phyloP scores from a whole-genome alignment of 2,888 invertebrate species.

The Shargacucullia verbasci region DNA sequence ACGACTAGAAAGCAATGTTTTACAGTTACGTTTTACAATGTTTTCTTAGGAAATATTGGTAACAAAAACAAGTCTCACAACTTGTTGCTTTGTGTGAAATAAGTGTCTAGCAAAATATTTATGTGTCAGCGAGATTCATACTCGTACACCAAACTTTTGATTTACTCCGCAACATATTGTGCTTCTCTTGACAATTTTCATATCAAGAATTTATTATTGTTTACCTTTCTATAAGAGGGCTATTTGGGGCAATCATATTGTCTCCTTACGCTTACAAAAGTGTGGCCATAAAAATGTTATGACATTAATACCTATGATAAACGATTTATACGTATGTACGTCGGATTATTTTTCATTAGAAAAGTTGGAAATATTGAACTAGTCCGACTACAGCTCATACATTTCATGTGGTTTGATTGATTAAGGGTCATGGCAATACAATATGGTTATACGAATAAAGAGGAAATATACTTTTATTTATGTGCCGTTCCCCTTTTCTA shows the following conservation, averaged over 20 bases:
- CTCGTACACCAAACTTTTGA: conserved; percentile 39
- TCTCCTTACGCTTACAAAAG: conserved; percentile 19
- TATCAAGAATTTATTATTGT: conserved; percentile 29
- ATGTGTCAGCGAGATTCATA: conserved; percentile 21
- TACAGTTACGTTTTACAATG: too few relatives aligned
- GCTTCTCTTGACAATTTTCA: conserved; percentile 12
- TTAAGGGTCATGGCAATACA: not conserved
- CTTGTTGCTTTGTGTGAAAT: conserved; percentile 32
- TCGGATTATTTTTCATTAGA: not conserved
- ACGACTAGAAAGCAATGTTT: too few relatives aligned
- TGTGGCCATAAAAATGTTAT: conserved; percentile 20
- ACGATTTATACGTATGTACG: not conserved
- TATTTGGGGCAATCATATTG: conserved; percentile 8
- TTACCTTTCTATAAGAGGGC: conserved; percentile 9
- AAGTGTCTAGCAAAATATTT: conserved; percentile 11
- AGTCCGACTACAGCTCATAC: not conserved
- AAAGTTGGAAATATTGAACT: not conserved
- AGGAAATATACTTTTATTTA: conserved; percentile 3
- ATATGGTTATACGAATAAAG: not conserved
- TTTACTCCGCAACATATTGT: conserved; percentile 22
- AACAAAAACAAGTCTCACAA: conserved; percentile 1
- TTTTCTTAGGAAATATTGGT: too few relatives aligned
- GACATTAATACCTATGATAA: conserved; percentile 8
- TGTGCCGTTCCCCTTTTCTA: not conserved
- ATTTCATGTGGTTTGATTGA: not conserved